Evolutionary conservation across 2,113 vertebrate species (phyloP).

Genomic region (Aegypius monachus): DNA sequence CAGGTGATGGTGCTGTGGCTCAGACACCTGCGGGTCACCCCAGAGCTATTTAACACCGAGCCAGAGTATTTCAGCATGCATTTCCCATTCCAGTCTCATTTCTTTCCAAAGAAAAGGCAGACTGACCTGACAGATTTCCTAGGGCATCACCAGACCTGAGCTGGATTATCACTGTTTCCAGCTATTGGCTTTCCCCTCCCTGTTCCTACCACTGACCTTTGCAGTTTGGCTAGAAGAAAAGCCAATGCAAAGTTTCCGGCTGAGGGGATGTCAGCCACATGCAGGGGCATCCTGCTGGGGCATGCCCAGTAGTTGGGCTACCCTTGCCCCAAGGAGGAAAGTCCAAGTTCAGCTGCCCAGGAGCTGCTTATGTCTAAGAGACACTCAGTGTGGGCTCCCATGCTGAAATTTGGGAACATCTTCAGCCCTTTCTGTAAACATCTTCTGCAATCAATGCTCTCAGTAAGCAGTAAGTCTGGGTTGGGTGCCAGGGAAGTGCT

Average conservation of each 20-base stretch:
- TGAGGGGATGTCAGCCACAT: not conserved
- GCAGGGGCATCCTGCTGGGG: not conserved
- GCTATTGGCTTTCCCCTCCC: not conserved
- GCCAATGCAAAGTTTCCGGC: not conserved
- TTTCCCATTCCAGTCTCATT: not conserved
- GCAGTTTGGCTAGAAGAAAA: not conserved
- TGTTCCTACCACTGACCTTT: not conserved
- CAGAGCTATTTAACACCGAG: not conserved
- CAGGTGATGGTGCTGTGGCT: not conserved
- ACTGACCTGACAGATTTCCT: not conserved
- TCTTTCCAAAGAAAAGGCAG: not conserved
- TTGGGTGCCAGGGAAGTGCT: not conserved
- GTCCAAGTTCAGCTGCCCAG: not conserved
- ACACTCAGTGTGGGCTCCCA: not conserved
- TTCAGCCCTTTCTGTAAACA: not conserved
- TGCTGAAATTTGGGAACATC: not conserved
- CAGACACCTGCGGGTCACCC: not conserved
- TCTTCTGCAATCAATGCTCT: not conserved
- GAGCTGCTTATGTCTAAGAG: not conserved
- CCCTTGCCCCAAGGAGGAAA: not conserved
- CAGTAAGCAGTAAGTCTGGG: not conserved
- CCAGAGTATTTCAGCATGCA: not conserved
- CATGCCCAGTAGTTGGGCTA: not conserved
- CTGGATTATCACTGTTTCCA: not conserved
- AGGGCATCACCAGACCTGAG: not conserved